Percentiles rank a stretch among this genome's conserved stretches.
Evolutionary conservation across 2,888 invertebrate genomes (phyloP).

Genomic region (Polyommatus icarus): DNA sequence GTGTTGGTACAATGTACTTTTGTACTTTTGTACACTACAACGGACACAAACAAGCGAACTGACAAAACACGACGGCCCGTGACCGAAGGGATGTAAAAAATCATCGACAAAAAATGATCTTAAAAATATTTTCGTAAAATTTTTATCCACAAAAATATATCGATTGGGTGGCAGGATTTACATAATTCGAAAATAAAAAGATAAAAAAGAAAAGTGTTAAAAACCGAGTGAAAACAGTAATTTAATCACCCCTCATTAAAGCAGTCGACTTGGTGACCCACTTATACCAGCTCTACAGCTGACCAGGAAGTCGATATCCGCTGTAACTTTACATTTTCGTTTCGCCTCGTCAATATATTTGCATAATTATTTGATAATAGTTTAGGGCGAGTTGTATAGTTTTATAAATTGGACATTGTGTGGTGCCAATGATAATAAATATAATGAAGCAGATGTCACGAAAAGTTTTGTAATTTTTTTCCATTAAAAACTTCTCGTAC

Average conservation of each 20-base stretch:
- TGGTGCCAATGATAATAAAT: too few relatives aligned
- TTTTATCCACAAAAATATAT: background rate
- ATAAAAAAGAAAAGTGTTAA: conserved; percentile 5
- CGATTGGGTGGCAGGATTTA: background rate
- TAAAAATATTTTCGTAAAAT: background rate
- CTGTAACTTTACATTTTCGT: conserved; percentile 13
- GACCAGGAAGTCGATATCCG: conserved; percentile 10
- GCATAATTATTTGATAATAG: conserved; percentile 8
- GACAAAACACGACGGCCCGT: conserved; percentile 16
- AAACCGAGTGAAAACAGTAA: conserved; percentile 4
- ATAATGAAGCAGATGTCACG: too few relatives aligned
- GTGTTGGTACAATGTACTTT: background rate
- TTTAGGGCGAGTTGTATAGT: background rate
- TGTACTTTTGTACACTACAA: conserved; percentile 13
- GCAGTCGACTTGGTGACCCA: conserved; percentile 4
- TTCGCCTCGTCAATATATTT: conserved; percentile 18
- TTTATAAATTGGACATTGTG: background rate
- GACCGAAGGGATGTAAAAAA: background rate
- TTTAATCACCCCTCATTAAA: background rate
- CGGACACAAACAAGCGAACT: conserved; percentile 9
- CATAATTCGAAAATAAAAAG: conserved; percentile 1
- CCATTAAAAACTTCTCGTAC: too few relatives aligned
- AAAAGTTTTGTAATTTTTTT: too few relatives aligned
- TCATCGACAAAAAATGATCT: background rate
- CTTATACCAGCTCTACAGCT: background rate